phyloP scores from a whole-genome alignment of 2,113 vertebrate genomes.

The Sander vitreus region DNA sequence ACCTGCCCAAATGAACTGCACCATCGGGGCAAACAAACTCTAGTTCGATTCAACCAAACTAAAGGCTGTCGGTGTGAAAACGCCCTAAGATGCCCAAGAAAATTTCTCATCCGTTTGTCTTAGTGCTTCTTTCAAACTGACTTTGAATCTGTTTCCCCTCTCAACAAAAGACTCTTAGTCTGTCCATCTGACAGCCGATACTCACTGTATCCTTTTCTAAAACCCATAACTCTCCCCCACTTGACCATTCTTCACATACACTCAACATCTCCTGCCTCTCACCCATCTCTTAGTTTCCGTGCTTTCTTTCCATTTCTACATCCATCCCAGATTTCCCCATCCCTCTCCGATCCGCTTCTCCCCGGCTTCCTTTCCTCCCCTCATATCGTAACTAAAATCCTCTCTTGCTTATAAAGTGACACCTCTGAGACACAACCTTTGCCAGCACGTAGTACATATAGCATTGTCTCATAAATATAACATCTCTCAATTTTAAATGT shows the following conservation, averaged over 20 bases:
- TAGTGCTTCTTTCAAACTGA: neutral
- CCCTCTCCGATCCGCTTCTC: slow-evolving; percentile 11
- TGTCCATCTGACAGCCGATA: neutral
- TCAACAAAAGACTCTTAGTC: neutral
- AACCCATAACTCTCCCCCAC: neutral
- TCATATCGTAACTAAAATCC: neutral
- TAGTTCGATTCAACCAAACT: too few species aligned
- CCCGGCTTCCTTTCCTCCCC: neutral
- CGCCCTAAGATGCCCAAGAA: neutral
- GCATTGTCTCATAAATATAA: neutral
- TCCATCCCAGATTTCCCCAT: slow-evolving; percentile 22
- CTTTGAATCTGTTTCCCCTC: neutral
- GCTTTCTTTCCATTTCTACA: slow-evolving; percentile 5
- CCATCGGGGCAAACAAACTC: too few species aligned
- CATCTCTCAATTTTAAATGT: neutral
- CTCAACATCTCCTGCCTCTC: neutral
- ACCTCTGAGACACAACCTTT: neutral
- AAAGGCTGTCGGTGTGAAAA: too few species aligned
- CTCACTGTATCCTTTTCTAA: neutral
- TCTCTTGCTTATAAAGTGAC: neutral
- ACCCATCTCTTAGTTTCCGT: neutral
- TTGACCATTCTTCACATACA: slow-evolving; percentile 7
- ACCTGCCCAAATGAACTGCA: too few species aligned
- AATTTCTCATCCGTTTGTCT: neutral
- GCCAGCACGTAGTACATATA: neutral